Conservation (phyloP, 2,797 vertebrate genomes). For the Falco rusticolus region DNA sequence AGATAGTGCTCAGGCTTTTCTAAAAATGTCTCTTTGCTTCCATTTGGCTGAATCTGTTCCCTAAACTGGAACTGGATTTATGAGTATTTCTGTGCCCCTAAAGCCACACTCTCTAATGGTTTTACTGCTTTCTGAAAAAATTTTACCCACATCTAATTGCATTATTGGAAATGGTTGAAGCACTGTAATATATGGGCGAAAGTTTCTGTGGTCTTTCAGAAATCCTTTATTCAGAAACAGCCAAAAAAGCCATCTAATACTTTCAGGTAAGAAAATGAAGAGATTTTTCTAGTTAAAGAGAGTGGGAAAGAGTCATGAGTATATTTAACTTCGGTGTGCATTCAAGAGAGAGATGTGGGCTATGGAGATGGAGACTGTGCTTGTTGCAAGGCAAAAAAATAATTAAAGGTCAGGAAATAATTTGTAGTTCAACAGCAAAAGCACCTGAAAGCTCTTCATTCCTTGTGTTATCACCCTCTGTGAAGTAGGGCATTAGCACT, state of each 20-base stretch:
- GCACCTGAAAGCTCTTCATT: conserved; percentile 34
- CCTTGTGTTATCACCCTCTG: conserved; percentile 28
- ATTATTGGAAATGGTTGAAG: neutral
- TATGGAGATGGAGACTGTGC: neutral
- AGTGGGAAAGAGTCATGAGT: neutral
- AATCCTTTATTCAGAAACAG: conserved; percentile 12
- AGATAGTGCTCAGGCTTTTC: neutral
- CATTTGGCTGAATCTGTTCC: neutral
- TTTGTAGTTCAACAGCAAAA: conserved; percentile 36
- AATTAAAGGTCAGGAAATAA: conserved; percentile 56
- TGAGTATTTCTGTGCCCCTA: neutral
- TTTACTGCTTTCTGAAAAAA: conserved; percentile 15
- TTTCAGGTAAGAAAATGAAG: conserved; percentile 2
- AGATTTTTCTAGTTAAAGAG: conserved; percentile 8
- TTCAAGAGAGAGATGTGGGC: neutral
- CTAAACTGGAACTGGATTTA: conserved; percentile 5
- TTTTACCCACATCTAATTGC: neutral
- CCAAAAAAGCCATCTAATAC: neutral
- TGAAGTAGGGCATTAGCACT: conserved; percentile 40
- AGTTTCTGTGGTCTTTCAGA: conserved; percentile 11
- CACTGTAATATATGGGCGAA: neutral
- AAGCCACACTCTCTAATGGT: neutral
- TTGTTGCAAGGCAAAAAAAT: neutral
- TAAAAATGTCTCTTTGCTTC: neutral
- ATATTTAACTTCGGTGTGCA: neutral